These are phyloP conservation scores for Tribolium castaneum DNA, from an alignment of 1,140 invertebrate species.

Conservation along the genomic window DNA sequence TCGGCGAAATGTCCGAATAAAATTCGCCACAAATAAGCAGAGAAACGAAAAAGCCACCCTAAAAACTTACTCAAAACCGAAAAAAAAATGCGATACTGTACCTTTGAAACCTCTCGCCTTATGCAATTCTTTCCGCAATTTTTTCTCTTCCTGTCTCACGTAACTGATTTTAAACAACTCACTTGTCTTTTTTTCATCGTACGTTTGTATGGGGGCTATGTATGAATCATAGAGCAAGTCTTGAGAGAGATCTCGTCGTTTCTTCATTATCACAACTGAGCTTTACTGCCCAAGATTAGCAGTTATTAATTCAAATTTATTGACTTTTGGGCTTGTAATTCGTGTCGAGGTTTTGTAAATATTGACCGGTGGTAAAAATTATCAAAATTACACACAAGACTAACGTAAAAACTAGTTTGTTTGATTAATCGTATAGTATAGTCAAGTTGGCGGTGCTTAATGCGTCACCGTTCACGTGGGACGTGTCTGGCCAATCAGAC, in stretches of 20 bases:
- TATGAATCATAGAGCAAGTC: conserved; percentile 9
- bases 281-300: background rate
- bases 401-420: no score
- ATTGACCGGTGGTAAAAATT: background rate
- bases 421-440: no score
- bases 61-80: conserved; percentile 46
- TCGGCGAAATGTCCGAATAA: conserved; percentile 91
- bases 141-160: conserved; percentile 11
- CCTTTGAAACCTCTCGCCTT: background rate
- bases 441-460: no score
- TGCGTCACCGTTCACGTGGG: no score
- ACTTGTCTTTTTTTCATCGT: background rate
- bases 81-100: background rate
- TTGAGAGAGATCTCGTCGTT: conserved; percentile 19
- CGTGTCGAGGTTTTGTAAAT: background rate
- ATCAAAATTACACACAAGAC: background rate
- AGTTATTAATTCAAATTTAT: background rate
- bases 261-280: conserved; percentile 26
- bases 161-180: background rate
- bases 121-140: conserved; percentile 8
- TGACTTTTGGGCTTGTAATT: background rate
- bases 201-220: conserved; percentile 3
- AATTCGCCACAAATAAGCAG: conserved; percentile 79
- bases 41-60: conserved; percentile 67
- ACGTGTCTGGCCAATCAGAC: no score